Evolutionary conservation across 1,140 invertebrate species (phyloP).

Genomic region (Zaprionus tsacasi): DNA sequence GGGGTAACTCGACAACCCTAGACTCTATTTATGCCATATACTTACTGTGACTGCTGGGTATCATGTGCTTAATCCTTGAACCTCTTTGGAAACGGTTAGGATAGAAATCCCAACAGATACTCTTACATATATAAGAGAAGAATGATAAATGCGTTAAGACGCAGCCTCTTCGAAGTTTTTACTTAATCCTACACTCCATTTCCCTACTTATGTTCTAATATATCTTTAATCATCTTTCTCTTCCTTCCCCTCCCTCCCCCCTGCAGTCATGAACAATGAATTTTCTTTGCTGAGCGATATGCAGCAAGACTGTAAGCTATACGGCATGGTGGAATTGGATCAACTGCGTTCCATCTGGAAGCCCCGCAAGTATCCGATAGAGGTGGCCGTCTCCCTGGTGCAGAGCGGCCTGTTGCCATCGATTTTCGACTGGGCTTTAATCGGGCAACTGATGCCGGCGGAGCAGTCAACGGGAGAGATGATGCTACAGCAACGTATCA

Average conservation of each 20-base stretch:
- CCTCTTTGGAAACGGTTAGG: too few species aligned
- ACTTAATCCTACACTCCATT: too few species aligned
- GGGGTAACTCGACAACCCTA: too few species aligned
- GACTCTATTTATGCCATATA: too few species aligned
- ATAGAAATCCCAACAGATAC: too few species aligned
- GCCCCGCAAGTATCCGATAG: conserved; percentile 26
- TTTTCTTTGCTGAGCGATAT: conserved; percentile 21
- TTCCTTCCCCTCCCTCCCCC: neutral
- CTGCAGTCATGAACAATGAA: conserved; percentile 33
- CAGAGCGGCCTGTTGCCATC: conserved; percentile 35
- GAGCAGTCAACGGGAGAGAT: conserved; percentile 16
- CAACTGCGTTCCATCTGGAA: conserved; percentile 34
- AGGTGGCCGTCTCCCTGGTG: conserved; percentile 31
- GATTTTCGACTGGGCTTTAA: conserved; percentile 46
- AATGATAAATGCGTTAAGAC: too few species aligned
- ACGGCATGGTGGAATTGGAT: conserved; percentile 42
- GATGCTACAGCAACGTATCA: conserved; percentile 45
- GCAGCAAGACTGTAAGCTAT: conserved; percentile 31
- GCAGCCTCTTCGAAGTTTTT: too few species aligned
- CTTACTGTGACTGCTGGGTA: too few species aligned
- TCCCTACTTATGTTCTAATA: neutral
- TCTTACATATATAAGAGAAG: too few species aligned
- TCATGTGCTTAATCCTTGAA: too few species aligned
- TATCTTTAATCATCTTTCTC: neutral
- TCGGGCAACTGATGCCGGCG: conserved; percentile 33